These are phyloP conservation scores for Helleia helle DNA, from an alignment of 2,888 invertebrate genomes.

Conservation along the genomic window DNA sequence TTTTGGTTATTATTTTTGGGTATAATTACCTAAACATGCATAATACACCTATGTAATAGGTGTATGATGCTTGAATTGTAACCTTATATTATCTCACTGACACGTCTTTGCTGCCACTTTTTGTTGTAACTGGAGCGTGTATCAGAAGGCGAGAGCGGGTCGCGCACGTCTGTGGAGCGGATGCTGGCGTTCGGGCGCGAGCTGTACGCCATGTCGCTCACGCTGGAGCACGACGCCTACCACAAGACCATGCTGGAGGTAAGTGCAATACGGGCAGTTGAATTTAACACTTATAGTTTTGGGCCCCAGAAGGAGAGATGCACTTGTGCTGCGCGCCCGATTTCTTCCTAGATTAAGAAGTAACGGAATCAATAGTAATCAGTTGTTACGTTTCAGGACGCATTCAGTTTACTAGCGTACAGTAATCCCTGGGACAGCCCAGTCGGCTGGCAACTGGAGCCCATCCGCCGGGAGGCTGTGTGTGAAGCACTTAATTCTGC, in stretches of 20 bases:
- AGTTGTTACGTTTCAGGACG: slow-evolving; percentile 79
- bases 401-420: slow-evolving; percentile 97
- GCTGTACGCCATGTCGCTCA: slow-evolving; percentile 91
- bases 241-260: slow-evolving; percentile 95
- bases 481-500: slow-evolving; percentile 98
- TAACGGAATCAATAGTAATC: too few relatives aligned
- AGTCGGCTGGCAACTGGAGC: slow-evolving; percentile 95
- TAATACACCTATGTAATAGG: too few relatives aligned
- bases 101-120: too few relatives aligned
- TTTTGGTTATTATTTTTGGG: too few relatives aligned
- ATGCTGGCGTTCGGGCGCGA: slow-evolving; percentile 96
- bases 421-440: slow-evolving; percentile 98
- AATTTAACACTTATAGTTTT: too few relatives aligned
- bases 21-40: too few relatives aligned
- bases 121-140: neutral
- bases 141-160: slow-evolving; percentile 72
- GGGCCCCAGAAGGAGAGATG: too few relatives aligned
- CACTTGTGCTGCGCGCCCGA: too few relatives aligned
- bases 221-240: slow-evolving; percentile 84
- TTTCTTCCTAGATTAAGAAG: too few relatives aligned
- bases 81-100: too few relatives aligned
- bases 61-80: too few relatives aligned
- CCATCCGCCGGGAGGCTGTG: slow-evolving; percentile 94
- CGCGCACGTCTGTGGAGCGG: slow-evolving; percentile 89
- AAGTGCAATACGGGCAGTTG: slow-evolving; percentile 22